Base-by-base conservation (phyloP, 2,888 invertebrate genomes). In the Aquatica leii region DNA sequence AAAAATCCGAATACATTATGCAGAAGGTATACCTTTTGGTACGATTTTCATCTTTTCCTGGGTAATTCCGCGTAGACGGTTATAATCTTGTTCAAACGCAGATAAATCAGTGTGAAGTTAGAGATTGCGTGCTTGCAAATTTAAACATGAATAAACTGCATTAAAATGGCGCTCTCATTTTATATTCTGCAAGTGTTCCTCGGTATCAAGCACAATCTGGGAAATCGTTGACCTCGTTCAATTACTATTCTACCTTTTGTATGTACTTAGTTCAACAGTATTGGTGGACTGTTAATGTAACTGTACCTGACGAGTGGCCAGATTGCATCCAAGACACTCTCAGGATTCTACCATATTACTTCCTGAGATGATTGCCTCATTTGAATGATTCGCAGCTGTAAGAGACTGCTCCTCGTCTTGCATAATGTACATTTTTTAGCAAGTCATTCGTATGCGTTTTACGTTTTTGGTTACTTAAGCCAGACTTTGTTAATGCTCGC, bases 191-290 rank as follows among this genome's bases (percentile, higher is more conserved):
- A 37, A 50, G 58, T 58, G 66, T 62, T 60, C 49, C 40, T 62
- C 53, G 59, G 66, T 67, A 69, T 69, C 70, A 65, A 66, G 67
- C 70, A 66, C 65, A 69, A 69, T 70, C 69, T 69, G 67, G 70
- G 69, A 69, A 70, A 70, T 60, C 67, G 66, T 67, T 70, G 70
- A 69, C 70, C 70, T 57, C 66, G 59, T 65, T 61, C 67, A 70
- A 70, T 70, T 68, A 65, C 68, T 56, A 70, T 70, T 65, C 63
- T 68, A 48, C 56, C 55, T 61, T 67, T 64, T 67, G 67, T 64
- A 59, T 59, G 56, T 67, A 62, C 65, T 59, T 65, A 62, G 61
- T 62, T 65, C 59, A 60, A 62, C 56, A 62, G 64, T 69, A 69
- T 67, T 67, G 67, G 67, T 64, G 59, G 69, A 66, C 67, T 65